Evolutionary conservation across 2,797 vertebrate genomes (phyloP).

Genomic region (Ptychobarbus kaznakovi): DNA sequence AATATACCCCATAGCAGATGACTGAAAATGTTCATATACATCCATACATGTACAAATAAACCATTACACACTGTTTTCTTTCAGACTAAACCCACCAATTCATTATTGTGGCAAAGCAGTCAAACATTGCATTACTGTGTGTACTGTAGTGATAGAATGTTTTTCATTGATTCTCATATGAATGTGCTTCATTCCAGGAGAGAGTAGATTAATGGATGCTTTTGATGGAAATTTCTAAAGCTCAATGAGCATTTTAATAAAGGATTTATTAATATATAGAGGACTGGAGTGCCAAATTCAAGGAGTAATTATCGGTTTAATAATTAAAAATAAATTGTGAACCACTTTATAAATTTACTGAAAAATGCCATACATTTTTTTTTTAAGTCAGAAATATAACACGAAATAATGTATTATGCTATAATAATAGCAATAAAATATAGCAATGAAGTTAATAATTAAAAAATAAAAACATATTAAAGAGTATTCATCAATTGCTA

Average conservation of each 20-base stretch:
- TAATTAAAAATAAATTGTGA: neutral
- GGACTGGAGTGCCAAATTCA: neutral
- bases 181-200: neutral
- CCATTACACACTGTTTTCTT: conserved; percentile 11
- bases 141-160: neutral
- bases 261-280: neutral
- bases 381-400: neutral
- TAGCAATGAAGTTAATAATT: neutral
- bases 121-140: neutral
- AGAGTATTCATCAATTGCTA: neutral
- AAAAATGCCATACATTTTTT: neutral
- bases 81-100: neutral
- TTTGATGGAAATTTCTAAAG: neutral
- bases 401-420: neutral
- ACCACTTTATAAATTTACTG: neutral
- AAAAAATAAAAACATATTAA: neutral
- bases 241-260: neutral
- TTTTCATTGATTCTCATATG: neutral
- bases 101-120: neutral
- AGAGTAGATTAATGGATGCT: neutral
- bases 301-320: neutral
- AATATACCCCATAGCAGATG: conserved; percentile 7
- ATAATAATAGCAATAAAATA: neutral
- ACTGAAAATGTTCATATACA: conserved; percentile 1
- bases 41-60: conserved; percentile 15